Percentiles rank a stretch among this genome's conserved stretches.
phyloP scores from a whole-genome alignment of 2,888 invertebrate species.

The Allophyes oxyacanthae region DNA sequence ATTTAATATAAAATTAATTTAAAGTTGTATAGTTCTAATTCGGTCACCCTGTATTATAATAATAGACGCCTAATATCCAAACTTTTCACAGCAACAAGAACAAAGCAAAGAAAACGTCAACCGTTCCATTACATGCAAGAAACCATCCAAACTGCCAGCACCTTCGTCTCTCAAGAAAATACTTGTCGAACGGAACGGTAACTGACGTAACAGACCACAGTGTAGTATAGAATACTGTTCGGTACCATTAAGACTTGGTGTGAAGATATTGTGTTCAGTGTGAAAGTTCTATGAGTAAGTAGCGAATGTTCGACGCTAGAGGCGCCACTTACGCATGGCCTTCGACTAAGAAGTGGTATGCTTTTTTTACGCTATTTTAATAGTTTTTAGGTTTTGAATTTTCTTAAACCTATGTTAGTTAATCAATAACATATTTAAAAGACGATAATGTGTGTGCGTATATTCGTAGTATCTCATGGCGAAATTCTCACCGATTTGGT shows the following conservation, averaged over 20 bases:
- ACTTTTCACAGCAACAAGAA: slow-evolving; percentile 62
- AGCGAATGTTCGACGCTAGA: slow-evolving; percentile 14
- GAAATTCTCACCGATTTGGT: slow-evolving; percentile 33
- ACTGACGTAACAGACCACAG: slow-evolving; percentile 57
- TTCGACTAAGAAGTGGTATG: background rate
- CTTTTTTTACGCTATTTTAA: slow-evolving; percentile 5
- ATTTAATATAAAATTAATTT: too few species aligned
- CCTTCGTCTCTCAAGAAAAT: slow-evolving; percentile 77
- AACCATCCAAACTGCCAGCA: slow-evolving; percentile 78
- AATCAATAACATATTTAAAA: background rate
- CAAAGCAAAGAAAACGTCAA: slow-evolving; percentile 78
- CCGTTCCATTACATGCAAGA: slow-evolving; percentile 65
- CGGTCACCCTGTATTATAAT: too few species aligned
- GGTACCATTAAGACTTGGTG: slow-evolving; percentile 18
- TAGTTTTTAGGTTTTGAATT: slow-evolving; percentile 4
- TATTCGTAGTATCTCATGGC: slow-evolving; percentile 1
- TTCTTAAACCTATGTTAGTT: slow-evolving; percentile 1
- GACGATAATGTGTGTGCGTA: background rate
- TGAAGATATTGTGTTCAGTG: slow-evolving; percentile 42
- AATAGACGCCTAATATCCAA: background rate
- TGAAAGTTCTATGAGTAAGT: background rate
- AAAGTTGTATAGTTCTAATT: too few species aligned
- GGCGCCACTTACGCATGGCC: slow-evolving; percentile 15
- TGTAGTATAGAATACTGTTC: slow-evolving; percentile 13
- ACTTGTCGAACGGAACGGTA: slow-evolving; percentile 68